These are phyloP conservation scores for Siphonodentalium dalli DNA, from an alignment of 2,888 invertebrate species.

Conservation along the genomic window DNA sequence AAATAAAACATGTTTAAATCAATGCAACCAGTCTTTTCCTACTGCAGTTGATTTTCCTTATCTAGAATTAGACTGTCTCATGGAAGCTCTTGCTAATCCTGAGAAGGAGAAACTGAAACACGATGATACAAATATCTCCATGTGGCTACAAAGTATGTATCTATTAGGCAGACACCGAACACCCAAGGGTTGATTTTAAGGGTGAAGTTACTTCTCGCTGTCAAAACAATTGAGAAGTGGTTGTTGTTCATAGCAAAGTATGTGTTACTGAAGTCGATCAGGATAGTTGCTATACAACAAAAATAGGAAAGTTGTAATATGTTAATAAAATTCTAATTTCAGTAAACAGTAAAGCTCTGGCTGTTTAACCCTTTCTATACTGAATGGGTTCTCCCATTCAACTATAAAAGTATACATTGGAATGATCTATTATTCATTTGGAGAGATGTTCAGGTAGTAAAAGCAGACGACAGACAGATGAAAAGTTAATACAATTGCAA, in stretches of 20 bases:
- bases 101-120: conserved; percentile 77
- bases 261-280: background rate
- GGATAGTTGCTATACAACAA: background rate
- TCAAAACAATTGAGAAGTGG: background rate
- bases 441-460: no score
- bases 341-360: no score
- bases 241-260: background rate
- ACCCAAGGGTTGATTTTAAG: background rate
- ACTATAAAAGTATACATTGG: no score
- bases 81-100: conserved; percentile 87
- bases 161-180: background rate
- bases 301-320: no score
- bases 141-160: conserved; percentile 84
- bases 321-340: no score
- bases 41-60: conserved; percentile 24
- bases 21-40: no score
- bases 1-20: no score
- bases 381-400: no score
- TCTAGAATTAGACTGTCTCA: conserved; percentile 75
- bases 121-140: conserved; percentile 89
- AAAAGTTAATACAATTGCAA: no score
- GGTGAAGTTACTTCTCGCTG: background rate
- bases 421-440: no score
- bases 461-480: no score
- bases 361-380: no score